Evolutionary conservation across 2,797 vertebrate species (phyloP).

Genomic region (Rhynchotus rufescens): DNA sequence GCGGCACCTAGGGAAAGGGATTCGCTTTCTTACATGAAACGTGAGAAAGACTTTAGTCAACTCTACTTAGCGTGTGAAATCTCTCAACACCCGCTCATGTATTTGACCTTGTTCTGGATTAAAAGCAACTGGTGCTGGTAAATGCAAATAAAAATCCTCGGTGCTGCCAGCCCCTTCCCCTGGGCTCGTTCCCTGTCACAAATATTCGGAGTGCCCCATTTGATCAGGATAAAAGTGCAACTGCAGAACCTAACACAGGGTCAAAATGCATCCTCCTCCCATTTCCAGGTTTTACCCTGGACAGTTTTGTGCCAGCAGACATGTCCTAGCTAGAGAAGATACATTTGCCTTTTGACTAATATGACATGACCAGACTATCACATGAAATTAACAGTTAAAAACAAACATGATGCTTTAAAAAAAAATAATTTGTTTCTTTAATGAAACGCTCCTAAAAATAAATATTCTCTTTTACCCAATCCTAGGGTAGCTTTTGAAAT

Average conservation of each 20-base stretch:
- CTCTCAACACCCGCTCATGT: not conserved
- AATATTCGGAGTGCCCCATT: not conserved
- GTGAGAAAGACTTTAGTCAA: not conserved
- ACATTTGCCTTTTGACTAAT: not conserved
- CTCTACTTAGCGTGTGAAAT: not conserved
- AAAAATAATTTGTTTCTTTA: not conserved
- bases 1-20: not conserved
- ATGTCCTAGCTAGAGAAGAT: not conserved
- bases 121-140: slow-evolving; percentile 7
- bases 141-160: not conserved
- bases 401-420: not conserved
- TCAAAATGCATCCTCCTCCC: not conserved
- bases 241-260: not conserved
- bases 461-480: not conserved
- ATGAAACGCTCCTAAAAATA: not conserved
- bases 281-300: not conserved
- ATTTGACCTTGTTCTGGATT: not conserved
- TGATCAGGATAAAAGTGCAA: not conserved
- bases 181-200: not conserved
- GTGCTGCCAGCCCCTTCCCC: slow-evolving; percentile 14
- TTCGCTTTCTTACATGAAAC: not conserved
- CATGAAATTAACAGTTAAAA: slow-evolving; percentile 4
- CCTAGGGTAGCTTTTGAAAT: not conserved
- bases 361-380: not conserved
- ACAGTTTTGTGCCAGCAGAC: not conserved